These are phyloP conservation scores for Brienomyrus brachyistius DNA, from an alignment of 2,113 vertebrate species.

Conservation along the genomic window DNA sequence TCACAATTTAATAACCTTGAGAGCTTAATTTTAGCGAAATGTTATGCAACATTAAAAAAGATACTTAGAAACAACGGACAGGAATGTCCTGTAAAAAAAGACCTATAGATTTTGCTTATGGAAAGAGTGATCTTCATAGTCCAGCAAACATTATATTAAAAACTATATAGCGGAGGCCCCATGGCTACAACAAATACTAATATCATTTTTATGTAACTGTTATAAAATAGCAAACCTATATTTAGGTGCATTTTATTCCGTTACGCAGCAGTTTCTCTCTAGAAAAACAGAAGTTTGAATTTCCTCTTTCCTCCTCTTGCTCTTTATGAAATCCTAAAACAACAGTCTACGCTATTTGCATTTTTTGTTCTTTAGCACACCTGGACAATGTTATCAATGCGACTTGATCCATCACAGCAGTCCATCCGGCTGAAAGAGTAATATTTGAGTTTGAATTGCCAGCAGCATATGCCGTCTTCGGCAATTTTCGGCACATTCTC, in stretches of 20 bases:
- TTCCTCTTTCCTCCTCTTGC: no score
- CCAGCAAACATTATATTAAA: not conserved
- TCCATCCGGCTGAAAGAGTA: not conserved
- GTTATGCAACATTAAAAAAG: not conserved
- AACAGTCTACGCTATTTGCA: no score
- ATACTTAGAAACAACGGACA: slow-evolving; percentile 2
- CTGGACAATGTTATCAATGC: not conserved
- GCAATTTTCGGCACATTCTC: slow-evolving; percentile 40
- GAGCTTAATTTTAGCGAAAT: not conserved
- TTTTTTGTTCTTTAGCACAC: not conserved
- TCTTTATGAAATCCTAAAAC: not conserved
- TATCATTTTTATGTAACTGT: not conserved
- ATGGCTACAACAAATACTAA: not conserved
- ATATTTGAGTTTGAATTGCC: slow-evolving; percentile 32
- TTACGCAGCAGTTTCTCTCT: not conserved
- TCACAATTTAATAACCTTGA: not conserved
- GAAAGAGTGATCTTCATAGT: not conserved
- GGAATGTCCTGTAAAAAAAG: not conserved
- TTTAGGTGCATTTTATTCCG: not conserved
- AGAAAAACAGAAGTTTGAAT: not conserved
- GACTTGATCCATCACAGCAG: not conserved
- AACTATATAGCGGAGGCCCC: not conserved
- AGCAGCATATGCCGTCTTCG: slow-evolving; percentile 35
- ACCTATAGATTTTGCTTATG: not conserved
- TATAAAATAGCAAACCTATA: not conserved